Conservation (phyloP, 2,797 vertebrate genomes). For the Peromyscus eremicus region DNA sequence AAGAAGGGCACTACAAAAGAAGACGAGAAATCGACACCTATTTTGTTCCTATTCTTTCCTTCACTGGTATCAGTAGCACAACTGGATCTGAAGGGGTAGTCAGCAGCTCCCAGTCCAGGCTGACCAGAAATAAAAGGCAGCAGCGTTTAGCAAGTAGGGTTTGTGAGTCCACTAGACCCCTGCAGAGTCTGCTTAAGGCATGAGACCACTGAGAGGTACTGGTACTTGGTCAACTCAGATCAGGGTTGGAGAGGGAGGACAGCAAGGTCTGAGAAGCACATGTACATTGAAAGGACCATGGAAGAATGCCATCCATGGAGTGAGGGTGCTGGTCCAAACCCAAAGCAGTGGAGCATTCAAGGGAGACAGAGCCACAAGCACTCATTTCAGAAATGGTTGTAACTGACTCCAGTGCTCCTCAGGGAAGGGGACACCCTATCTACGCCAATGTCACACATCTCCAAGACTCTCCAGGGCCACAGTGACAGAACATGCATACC, state of each 20-base stretch:
- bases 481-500: not conserved
- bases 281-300: not conserved
- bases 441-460: not conserved
- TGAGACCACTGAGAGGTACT: not conserved
- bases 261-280: not conserved
- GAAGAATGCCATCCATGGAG: not conserved
- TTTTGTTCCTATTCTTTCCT: conserved; percentile 78
- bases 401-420: not conserved
- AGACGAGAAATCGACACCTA: conserved; percentile 78
- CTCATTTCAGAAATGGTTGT: not conserved
- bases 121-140: conserved; percentile 80
- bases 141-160: conserved; percentile 2
- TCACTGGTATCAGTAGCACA: conserved; percentile 80
- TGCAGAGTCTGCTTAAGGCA: not conserved
- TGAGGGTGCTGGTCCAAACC: not conserved
- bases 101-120: conserved; percentile 75
- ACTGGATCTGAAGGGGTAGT: conserved; percentile 76
- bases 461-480: not conserved
- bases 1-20: conserved; percentile 72
- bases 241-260: not conserved
- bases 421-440: not conserved
- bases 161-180: not conserved
- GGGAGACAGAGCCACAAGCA: not conserved
- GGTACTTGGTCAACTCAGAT: not conserved
- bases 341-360: not conserved